Conservation (phyloP, 2,113 vertebrate species). For the Ochotona curzoniae region DNA sequence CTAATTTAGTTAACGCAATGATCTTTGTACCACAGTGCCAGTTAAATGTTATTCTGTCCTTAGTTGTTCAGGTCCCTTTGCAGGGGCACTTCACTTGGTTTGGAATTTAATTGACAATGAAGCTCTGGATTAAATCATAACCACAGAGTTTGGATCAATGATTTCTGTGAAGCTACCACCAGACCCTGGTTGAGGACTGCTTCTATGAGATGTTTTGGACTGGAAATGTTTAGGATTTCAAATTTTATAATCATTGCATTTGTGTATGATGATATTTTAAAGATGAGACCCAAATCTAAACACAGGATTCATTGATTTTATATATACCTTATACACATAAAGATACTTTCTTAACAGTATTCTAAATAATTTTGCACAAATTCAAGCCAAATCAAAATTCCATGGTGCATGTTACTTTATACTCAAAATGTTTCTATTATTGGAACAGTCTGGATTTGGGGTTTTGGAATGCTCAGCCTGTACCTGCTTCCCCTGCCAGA, state of each 20-base stretch:
- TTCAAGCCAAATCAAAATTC: neutral
- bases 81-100: neutral
- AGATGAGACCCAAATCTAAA: neutral
- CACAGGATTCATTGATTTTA: neutral
- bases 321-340: neutral
- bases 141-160: constrained; percentile 16
- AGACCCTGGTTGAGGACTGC: neutral
- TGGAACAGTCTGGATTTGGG: neutral
- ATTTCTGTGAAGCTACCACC: constrained; percentile 5
- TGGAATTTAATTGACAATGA: neutral
- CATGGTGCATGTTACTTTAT: neutral
- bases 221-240: neutral
- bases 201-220: neutral
- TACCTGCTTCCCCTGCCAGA: neutral
- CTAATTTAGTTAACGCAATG: neutral
- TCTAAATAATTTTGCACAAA: neutral
- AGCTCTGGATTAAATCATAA: neutral
- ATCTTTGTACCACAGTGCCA: neutral
- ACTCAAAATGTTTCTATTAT: neutral
- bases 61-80: neutral
- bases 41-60: neutral
- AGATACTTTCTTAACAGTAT: neutral
- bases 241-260: neutral
- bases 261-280: neutral
- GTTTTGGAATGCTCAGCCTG: neutral